phyloP scores from a whole-genome alignment of 2,797 vertebrate species.

The Lycodopsis pacificus region DNA sequence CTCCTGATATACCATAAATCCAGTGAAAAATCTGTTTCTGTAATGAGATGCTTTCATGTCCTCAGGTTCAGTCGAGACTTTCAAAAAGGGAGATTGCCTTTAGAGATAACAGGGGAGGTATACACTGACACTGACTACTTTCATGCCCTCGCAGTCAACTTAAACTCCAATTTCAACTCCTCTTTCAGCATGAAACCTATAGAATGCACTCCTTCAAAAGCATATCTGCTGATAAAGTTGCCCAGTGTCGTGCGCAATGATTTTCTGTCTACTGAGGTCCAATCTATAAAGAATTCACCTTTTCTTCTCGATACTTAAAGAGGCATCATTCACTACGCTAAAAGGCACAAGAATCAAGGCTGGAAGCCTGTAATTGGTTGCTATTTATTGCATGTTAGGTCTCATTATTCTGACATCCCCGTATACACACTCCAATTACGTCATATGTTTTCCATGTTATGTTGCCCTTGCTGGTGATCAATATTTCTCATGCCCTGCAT shows the following conservation, averaged over 20 bases:
- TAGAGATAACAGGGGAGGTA: conserved; percentile 51
- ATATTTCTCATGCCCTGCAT: conserved; percentile 1
- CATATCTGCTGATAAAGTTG: conserved; percentile 39
- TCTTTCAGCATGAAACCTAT: conserved; percentile 48
- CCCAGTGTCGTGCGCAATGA: not conserved
- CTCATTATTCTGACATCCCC: not conserved
- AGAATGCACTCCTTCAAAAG: conserved; percentile 57
- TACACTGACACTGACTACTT: conserved; percentile 44
- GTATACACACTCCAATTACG: not conserved
- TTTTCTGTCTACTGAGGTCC: conserved; percentile 16
- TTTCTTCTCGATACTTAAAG: conserved; percentile 20
- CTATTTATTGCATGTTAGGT: not conserved
- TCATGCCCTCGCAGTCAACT: conserved; percentile 36
- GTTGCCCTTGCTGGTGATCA: not conserved
- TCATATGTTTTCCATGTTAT: not conserved
- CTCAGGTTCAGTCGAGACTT: conserved; percentile 53
- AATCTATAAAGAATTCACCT: conserved; percentile 31
- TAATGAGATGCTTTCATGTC: conserved; percentile 68
- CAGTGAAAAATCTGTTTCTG: conserved; percentile 50
- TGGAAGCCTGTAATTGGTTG: conserved; percentile 8
- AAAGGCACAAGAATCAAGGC: conserved; percentile 16
- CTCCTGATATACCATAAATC: conserved; percentile 49
- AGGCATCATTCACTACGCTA: conserved; percentile 14
- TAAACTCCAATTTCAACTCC: conserved; percentile 48
- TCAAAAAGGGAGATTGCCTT: conserved; percentile 43